phyloP scores from a whole-genome alignment of 2,797 vertebrate genomes.

The Rousettus madagascariensis region DNA sequence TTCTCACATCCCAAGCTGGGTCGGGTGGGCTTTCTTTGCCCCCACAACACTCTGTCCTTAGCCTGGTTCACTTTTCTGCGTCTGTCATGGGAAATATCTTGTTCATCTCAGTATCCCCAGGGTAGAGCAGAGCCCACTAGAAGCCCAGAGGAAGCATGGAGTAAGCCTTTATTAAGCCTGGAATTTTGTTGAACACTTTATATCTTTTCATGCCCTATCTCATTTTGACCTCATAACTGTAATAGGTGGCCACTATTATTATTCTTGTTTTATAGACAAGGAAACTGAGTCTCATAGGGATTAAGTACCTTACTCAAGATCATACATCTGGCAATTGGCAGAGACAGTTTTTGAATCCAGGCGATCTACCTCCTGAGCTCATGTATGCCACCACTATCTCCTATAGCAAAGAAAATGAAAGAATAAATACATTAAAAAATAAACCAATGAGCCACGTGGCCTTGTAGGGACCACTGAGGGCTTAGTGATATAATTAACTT shows the following conservation, averaged over 20 bases:
- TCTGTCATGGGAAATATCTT: neutral
- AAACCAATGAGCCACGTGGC: conserved; percentile 14
- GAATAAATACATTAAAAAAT: conserved; percentile 32
- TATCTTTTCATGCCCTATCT: neutral
- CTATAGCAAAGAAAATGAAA: neutral
- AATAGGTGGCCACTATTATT: neutral
- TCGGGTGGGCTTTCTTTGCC: neutral
- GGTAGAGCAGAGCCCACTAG: neutral
- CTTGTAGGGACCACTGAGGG: conserved; percentile 5
- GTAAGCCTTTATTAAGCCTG: neutral
- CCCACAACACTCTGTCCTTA: neutral
- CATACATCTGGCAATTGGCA: neutral
- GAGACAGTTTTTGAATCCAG: conserved; percentile 1
- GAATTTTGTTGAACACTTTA: neutral
- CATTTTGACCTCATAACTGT: neutral
- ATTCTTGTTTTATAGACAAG: neutral
- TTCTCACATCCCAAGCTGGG: neutral
- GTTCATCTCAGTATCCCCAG: neutral
- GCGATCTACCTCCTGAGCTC: neutral
- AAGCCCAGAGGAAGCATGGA: neutral
- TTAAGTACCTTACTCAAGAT: neutral
- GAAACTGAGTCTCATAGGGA: neutral
- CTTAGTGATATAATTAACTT: conserved; percentile 57
- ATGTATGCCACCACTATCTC: neutral
- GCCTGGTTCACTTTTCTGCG: neutral